These are phyloP conservation scores for Falco naumanni DNA, from an alignment of 2,797 vertebrate species.

Conservation along the genomic window DNA sequence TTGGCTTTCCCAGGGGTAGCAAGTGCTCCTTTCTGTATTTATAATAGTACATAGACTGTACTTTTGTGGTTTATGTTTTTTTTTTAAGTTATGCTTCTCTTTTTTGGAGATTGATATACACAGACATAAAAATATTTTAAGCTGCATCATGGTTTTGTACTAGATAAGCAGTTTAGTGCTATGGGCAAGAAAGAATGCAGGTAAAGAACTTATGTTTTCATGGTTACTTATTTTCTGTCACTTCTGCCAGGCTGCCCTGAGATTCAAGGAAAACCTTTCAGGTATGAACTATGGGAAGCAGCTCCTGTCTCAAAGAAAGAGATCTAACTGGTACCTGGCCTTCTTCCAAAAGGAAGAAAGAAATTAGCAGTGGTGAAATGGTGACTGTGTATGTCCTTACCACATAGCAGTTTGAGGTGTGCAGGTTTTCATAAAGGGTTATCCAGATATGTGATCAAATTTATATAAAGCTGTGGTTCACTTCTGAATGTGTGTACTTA, in stretches of 20 bases:
- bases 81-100: neutral
- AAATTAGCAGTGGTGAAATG: rapidly evolving
- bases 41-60: neutral
- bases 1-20: neutral
- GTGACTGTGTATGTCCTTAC: neutral
- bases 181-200: neutral
- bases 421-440: neutral
- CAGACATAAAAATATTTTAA: neutral
- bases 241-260: neutral
- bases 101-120: neutral
- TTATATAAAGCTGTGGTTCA: neutral
- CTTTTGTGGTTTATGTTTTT: neutral
- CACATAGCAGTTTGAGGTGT: rapidly evolving
- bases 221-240: neutral
- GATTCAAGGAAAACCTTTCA: neutral
- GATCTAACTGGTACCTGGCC: neutral
- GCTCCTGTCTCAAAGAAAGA: neutral
- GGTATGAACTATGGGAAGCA: neutral
- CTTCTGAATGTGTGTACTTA: neutral
- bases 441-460: neutral
- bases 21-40: neutral
- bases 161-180: neutral
- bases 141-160: neutral
- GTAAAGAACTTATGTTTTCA: neutral
- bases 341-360: neutral